Conservation (phyloP, 2,888 invertebrate genomes). For the Ernsta delagoae region DNA sequence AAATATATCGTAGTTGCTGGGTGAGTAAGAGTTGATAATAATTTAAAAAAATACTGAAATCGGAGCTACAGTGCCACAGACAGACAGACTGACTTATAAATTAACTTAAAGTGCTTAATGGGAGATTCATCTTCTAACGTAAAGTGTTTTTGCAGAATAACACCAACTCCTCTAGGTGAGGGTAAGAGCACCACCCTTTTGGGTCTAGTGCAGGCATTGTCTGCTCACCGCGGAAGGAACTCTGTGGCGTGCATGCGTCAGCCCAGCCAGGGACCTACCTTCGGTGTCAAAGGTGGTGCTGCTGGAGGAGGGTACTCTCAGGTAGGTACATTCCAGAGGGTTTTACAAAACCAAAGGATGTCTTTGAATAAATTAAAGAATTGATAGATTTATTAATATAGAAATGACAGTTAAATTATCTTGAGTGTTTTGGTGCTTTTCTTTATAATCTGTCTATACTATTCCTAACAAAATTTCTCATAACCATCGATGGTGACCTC, state of each 20-base stretch:
- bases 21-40: constrained; percentile 75
- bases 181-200: constrained; percentile 98
- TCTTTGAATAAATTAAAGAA: no score
- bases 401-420: no score
- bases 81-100: no score
- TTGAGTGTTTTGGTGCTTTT: no score
- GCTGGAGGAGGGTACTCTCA: constrained; percentile 99
- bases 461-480: no score
- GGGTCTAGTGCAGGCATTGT: constrained; percentile 96
- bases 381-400: no score
- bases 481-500: no score
- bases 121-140: no score
- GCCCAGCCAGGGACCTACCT: constrained; percentile 99
- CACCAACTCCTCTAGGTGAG: constrained; percentile 99
- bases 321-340: constrained; percentile 67
- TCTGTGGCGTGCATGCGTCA: constrained; percentile 97
- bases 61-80: no score
- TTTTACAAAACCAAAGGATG: no score
- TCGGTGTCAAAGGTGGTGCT: constrained; percentile 99
- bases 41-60: neutral
- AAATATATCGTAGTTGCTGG: constrained; percentile 98
- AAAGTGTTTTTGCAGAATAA: constrained; percentile 93
- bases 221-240: constrained; percentile 93
- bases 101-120: no score
- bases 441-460: no score